Base-by-base conservation (phyloP, 1,140 invertebrate species). In the Holcopasites calliopsidis region DNA sequence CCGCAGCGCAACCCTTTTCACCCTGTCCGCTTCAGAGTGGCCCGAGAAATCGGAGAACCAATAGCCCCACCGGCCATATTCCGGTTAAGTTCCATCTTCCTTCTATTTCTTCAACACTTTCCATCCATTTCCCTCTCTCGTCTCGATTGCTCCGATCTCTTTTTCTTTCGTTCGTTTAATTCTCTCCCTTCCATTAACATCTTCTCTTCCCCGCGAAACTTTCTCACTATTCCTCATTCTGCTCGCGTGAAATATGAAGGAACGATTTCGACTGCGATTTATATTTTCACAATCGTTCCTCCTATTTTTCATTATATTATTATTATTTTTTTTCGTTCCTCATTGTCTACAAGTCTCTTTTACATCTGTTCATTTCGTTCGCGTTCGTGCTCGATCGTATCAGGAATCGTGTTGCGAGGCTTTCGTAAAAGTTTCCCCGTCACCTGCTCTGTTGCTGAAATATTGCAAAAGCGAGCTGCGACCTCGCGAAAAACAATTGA, bases 161-260 rank as follows among this genome's bases (percentile, higher is more conserved):
- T 55, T 55, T 23, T 21, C 31, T 7, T 5, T 1, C 10, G 2
- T 10, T 33, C 13, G 16, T 33, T 54, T 70, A 62, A 61, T 60
- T 70, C 55, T 49, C 70, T 42, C 49, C 50, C 68, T 28, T 78
- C 66, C 80, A 68, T 83, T 83, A 82, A 57, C 66, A 55, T 82
- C 70, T 33, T 72, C 74, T 76, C 66, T 72, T 57, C 61, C 61
- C 44, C 49, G 66, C 55, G 62, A 83, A 83, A 83, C 81, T 82
- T 79, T 82, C 80, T 83, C 71, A 76, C 82, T 82, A 82, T 75
- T 70, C 44, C 26, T 1, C 47, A 35, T 11, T 23, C n/a, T 35
- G 61, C 62, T 31, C 33, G 44, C 65, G 16, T 44, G n/a, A 33
- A 8, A 10, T n/a, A 66, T 58, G 38, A 73, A 52, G 23, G 40